Percentiles rank a stretch among this genome's conserved stretches.
phyloP scores from a whole-genome alignment of 2,797 vertebrate genomes.

The Pelobates cultripes region DNA sequence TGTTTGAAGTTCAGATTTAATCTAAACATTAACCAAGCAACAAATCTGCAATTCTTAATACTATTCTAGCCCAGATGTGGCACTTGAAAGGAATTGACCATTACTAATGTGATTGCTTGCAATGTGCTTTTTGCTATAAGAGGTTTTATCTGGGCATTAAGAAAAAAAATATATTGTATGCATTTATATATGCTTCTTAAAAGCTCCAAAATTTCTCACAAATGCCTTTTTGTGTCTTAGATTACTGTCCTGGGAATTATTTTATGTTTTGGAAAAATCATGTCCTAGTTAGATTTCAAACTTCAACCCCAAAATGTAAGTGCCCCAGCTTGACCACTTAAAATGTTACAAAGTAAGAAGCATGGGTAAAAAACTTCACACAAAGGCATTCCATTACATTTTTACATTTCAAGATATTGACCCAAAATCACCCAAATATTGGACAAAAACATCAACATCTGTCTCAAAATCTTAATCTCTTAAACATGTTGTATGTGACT shows the following conservation, averaged over 20 bases:
- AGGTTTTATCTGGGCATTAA: neutral
- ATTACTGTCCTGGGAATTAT: too few relatives aligned
- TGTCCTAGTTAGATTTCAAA: neutral
- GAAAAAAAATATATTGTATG: neutral
- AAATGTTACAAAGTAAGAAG: too few relatives aligned
- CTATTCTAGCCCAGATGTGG: neutral
- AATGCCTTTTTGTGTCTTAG: too few relatives aligned
- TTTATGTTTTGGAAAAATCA: neutral
- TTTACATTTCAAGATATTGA: too few relatives aligned
- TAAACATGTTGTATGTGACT: too few relatives aligned
- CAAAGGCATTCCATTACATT: too few relatives aligned
- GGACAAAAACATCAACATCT: too few relatives aligned
- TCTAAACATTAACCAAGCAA: neutral
- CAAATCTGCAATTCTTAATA: fast-evolving
- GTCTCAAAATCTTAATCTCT: too few relatives aligned
- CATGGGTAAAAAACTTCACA: too few relatives aligned
- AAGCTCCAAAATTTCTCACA: neutral
- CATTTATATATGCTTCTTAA: neutral
- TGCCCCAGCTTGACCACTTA: too few relatives aligned
- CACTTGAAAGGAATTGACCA: neutral
- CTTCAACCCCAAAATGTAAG: too few relatives aligned
- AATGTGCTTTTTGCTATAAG: neutral
- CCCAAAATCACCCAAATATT: too few relatives aligned
- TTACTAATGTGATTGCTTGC: neutral
- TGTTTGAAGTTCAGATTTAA: constrained; percentile 24